Evolutionary conservation across 1,140 invertebrate genomes (phyloP).

Genomic region (Zaprionus lachaisei): DNA sequence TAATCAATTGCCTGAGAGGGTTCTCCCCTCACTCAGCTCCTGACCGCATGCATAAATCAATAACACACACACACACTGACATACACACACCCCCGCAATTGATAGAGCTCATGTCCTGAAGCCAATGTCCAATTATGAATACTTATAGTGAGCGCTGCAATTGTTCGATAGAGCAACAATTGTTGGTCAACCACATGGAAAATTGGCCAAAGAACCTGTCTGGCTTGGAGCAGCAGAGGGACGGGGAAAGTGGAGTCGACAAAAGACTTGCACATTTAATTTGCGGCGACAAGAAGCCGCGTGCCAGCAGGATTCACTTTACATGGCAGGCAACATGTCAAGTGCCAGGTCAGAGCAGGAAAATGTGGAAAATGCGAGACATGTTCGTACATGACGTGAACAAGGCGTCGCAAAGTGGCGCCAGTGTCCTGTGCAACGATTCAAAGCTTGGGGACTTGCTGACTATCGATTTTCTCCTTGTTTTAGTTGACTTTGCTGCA

Average conservation of each 20-base stretch:
- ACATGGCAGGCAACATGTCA: slow-evolving; percentile 43
- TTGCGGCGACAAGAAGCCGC: slow-evolving; percentile 47
- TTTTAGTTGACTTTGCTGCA: slow-evolving; percentile 13
- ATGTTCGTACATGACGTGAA: background rate
- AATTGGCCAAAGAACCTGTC: slow-evolving; percentile 48
- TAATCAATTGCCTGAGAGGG: slow-evolving; percentile 44
- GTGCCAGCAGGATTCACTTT: slow-evolving; percentile 26
- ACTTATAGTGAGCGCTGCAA: background rate
- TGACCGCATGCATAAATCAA: slow-evolving; percentile 55
- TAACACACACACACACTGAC: slow-evolving; percentile 36
- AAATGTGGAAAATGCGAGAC: slow-evolving; percentile 11
- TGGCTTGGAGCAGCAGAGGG: background rate
- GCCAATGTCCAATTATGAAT: slow-evolving; percentile 45
- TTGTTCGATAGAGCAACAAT: slow-evolving; percentile 54
- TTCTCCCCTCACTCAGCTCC: background rate
- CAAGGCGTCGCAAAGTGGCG: background rate
- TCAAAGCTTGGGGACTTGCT: slow-evolving; percentile 11
- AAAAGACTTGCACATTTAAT: slow-evolving; percentile 48
- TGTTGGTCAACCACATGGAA: slow-evolving; percentile 63
- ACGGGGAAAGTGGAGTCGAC: background rate
- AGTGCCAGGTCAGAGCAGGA: slow-evolving; percentile 40
- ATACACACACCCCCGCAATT: slow-evolving; percentile 38
- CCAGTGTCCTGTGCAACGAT: slow-evolving; percentile 18
- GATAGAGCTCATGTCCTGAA: slow-evolving; percentile 8
- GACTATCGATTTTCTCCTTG: slow-evolving; percentile 36